Evolutionary conservation across 2,113 vertebrate genomes (phyloP).

Genomic region (Aplodontia rufa): DNA sequence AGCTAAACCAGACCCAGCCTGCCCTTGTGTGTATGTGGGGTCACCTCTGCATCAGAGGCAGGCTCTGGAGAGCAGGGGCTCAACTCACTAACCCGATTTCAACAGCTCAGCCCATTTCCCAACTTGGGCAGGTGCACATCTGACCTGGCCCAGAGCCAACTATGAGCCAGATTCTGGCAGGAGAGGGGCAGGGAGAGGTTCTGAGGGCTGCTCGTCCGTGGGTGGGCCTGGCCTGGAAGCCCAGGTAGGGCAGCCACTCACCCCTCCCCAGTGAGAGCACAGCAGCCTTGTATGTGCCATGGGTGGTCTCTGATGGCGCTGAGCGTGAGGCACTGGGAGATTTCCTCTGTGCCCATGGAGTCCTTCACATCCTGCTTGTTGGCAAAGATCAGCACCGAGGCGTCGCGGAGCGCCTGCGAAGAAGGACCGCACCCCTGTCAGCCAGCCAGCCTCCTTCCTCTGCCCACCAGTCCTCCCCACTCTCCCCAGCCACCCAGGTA

Average conservation of each 20-base stretch:
- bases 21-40: no score
- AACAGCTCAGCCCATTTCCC: background rate
- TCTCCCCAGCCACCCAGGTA: background rate
- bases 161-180: background rate
- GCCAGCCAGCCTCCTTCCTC: background rate
- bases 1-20: background rate
- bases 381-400: conserved; percentile 88
- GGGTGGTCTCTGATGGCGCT: conserved; percentile 87
- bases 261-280: conserved; percentile 91
- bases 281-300: conserved; percentile 91
- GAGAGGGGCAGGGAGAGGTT: background rate
- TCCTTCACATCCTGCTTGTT: conserved; percentile 92
- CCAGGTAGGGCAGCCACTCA: conserved; percentile 77
- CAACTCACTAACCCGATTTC: background rate
- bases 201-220: background rate
- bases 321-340: conserved; percentile 88
- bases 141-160: background rate
- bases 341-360: conserved; percentile 88
- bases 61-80: no score
- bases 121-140: no score
- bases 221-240: background rate
- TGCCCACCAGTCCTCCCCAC: background rate
- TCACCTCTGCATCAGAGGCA: background rate
- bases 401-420: conserved; percentile 87
- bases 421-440: background rate